A percentile compares a stretch with the other conserved stretches of the same genome.
phyloP scores from a whole-genome alignment of 2,888 invertebrate genomes.

The Phyllotreta striolata region DNA sequence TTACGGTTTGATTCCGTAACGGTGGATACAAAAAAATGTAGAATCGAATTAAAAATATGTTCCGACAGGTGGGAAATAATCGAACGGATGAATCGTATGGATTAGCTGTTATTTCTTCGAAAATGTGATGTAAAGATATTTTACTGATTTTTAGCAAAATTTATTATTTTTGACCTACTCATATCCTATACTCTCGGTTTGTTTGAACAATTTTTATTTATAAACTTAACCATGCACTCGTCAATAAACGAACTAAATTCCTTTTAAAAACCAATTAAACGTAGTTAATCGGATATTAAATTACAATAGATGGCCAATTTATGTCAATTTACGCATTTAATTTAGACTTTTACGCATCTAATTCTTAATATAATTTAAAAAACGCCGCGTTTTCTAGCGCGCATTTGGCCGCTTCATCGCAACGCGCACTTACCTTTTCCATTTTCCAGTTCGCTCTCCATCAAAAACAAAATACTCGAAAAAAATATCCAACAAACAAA shows the following conservation, averaged over 20 bases:
- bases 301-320: not conserved
- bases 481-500: conserved; percentile 34
- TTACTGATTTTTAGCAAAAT: too few species aligned
- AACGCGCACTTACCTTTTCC: conserved; percentile 50
- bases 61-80: conserved; percentile 28
- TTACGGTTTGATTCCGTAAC: conserved; percentile 16
- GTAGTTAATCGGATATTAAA: too few species aligned
- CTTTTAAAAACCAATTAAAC: too few species aligned
- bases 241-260: too few species aligned
- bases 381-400: too few species aligned
- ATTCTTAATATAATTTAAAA: not conserved
- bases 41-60: conserved; percentile 28
- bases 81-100: conserved; percentile 12
- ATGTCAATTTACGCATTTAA: conserved; percentile 7
- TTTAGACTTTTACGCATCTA: conserved; percentile 5
- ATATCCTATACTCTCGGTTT: too few species aligned
- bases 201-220: too few species aligned
- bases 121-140: conserved; percentile 2
- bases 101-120: not conserved
- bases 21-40: conserved; percentile 15
- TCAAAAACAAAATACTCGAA: conserved; percentile 37
- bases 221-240: too few species aligned
- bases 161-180: too few species aligned
- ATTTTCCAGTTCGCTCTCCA: conserved; percentile 54
- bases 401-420: too few species aligned